These are phyloP conservation scores for Platycheirus rosarum DNA, from an alignment of 2,888 invertebrate species.

Conservation along the genomic window DNA sequence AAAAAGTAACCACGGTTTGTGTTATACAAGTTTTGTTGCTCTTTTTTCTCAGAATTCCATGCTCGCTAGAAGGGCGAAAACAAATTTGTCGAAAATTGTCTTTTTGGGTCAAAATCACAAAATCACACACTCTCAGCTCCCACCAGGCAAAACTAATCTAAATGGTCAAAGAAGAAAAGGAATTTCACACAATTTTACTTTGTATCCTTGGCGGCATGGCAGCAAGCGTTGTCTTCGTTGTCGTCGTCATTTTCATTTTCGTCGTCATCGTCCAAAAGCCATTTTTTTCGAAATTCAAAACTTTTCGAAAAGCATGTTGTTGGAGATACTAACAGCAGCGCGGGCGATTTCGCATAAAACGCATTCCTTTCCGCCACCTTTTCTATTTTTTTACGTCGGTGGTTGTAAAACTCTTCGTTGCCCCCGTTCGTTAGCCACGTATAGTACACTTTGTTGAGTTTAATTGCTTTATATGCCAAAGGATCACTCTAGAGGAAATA, in stretches of 20 bases:
- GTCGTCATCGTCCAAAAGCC: background rate
- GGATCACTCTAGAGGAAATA: conserved; percentile 67
- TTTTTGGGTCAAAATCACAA: conserved; percentile 7
- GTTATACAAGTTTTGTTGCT: conserved; percentile 13
- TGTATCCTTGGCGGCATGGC: conserved; percentile 28
- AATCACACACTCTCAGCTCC: conserved; percentile 2
- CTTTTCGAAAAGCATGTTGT: conserved; percentile 14
- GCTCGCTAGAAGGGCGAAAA: background rate
- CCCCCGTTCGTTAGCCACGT: conserved; percentile 3
- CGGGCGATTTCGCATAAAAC: conserved; percentile 66
- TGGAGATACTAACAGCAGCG: conserved; percentile 35
- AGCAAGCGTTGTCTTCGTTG: background rate
- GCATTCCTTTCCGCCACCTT: conserved; percentile 60
- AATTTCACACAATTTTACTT: conserved; percentile 67
- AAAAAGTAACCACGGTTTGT: conserved; percentile 38
- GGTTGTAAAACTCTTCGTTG: conserved; percentile 1
- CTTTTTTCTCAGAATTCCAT: conserved; percentile 6
- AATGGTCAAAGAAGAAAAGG: conserved; percentile 56
- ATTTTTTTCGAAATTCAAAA: conserved; percentile 22
- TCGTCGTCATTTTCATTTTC: background rate
- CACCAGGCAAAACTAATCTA: conserved; percentile 47
- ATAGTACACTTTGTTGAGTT: conserved; percentile 60
- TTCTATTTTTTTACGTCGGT: background rate
- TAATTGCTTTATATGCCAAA: conserved; percentile 73
- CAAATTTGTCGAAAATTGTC: background rate